phyloP scores from a whole-genome alignment of 2,113 vertebrate genomes.

The Cacatua alba region DNA sequence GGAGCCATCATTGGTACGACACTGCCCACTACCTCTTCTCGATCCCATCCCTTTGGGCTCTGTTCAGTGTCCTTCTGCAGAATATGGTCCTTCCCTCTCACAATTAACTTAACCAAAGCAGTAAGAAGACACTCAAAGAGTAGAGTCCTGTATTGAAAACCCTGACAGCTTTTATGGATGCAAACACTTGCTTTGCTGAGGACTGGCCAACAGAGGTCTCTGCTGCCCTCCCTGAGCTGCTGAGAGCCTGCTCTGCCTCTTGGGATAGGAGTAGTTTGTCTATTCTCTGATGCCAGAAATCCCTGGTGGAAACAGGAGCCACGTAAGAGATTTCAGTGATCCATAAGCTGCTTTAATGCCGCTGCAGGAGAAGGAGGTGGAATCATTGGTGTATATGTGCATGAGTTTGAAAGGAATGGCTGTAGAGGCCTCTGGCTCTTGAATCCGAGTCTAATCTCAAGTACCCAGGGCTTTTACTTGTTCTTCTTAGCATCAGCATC shows the following conservation, averaged over 20 bases:
- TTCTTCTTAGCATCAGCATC: neutral
- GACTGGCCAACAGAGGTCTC: conserved; percentile 26
- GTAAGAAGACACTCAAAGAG: neutral
- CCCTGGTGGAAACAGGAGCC: neutral
- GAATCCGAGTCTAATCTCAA: neutral
- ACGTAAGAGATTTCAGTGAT: neutral
- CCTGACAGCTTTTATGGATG: neutral
- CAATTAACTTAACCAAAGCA: neutral
- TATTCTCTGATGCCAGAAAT: neutral
- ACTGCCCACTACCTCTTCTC: neutral
- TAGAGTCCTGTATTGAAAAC: neutral
- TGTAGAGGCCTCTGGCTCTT: neutral
- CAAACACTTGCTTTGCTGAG: neutral
- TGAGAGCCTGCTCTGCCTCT: neutral
- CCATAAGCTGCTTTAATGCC: neutral
- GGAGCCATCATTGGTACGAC: neutral
- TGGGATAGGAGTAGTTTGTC: neutral
- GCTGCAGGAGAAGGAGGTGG: neutral
- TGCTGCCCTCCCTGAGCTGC: neutral
- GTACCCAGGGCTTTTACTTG: neutral
- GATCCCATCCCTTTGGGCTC: neutral
- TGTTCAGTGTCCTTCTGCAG: neutral
- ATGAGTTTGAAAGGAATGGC: neutral
- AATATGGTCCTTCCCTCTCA: neutral
- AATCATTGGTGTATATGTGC: neutral